These are phyloP conservation scores for Phania funesta DNA, from an alignment of 2,888 invertebrate species.

Conservation along the genomic window DNA sequence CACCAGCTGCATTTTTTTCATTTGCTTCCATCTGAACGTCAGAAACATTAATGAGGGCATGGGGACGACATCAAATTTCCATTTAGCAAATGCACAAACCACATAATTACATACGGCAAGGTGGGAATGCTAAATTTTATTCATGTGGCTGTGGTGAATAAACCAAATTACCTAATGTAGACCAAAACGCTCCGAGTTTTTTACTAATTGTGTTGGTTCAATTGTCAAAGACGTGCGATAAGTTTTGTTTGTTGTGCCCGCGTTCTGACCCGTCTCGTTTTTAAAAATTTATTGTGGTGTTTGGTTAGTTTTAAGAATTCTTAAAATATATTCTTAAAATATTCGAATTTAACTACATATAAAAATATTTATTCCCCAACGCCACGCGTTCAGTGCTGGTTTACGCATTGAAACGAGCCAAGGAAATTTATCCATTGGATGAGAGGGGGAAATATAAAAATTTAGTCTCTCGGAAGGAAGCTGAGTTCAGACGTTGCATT, in stretches of 20 bases:
- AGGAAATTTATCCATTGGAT: too few species aligned
- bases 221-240: too few species aligned
- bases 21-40: not conserved
- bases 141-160: not conserved
- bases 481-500: conserved; percentile 62
- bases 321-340: too few species aligned
- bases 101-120: not conserved
- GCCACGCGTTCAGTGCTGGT: conserved; percentile 67
- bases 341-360: too few species aligned
- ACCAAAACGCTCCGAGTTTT: too few species aligned
- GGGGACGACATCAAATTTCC: not conserved
- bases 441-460: conserved; percentile 49
- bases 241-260: too few species aligned
- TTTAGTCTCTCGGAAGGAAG: conserved; percentile 68
- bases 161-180: not conserved
- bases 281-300: too few species aligned
- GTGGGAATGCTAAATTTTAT: not conserved
- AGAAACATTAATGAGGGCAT: not conserved
- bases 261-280: too few species aligned
- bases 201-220: too few species aligned
- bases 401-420: conserved; percentile 64
- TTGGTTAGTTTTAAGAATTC: too few species aligned
- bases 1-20: not conserved
- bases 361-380: conserved; percentile 2
- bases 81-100: conserved; percentile 29